Percentiles rank a stretch among this genome's conserved stretches.
These are phyloP conservation scores for Macropus fuliginosus DNA, from an alignment of 2,797 vertebrate genomes.

Conservation along the genomic window DNA sequence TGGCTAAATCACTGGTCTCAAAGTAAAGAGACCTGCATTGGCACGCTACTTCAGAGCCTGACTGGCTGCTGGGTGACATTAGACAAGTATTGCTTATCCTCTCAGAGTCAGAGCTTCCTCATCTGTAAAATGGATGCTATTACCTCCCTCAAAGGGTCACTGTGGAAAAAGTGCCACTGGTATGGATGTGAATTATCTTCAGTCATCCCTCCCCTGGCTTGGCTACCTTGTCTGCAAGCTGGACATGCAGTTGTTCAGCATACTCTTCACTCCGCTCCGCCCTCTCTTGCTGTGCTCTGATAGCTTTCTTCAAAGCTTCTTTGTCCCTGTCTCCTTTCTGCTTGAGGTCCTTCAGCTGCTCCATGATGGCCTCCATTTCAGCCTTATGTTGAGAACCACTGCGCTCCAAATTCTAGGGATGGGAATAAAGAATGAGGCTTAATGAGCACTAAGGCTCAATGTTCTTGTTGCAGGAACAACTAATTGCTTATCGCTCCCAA, in stretches of 20 bases:
- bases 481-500: background rate
- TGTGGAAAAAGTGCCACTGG: background rate
- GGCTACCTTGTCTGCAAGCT: slow-evolving; percentile 91
- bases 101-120: background rate
- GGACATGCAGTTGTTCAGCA: slow-evolving; percentile 86
- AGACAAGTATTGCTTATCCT: background rate
- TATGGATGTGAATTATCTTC: background rate
- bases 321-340: slow-evolving; percentile 87
- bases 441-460: background rate
- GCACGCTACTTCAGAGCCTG: background rate
- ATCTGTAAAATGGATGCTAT: background rate
- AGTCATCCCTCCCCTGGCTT: background rate
- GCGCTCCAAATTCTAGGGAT: slow-evolving; percentile 89
- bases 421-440: background rate
- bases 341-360: slow-evolving; percentile 87
- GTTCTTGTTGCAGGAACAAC: background rate
- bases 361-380: slow-evolving; percentile 86
- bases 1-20: background rate
- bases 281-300: slow-evolving; percentile 90
- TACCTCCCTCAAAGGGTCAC: background rate
- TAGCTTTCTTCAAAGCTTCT: slow-evolving; percentile 90
- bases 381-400: slow-evolving; percentile 87
- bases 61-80: background rate
- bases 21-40: background rate
- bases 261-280: slow-evolving; percentile 90